Percentiles rank a stretch among this genome's conserved stretches.
Evolutionary conservation across 2,888 invertebrate genomes (phyloP).

Genomic region (Raillietiella orientalis): DNA sequence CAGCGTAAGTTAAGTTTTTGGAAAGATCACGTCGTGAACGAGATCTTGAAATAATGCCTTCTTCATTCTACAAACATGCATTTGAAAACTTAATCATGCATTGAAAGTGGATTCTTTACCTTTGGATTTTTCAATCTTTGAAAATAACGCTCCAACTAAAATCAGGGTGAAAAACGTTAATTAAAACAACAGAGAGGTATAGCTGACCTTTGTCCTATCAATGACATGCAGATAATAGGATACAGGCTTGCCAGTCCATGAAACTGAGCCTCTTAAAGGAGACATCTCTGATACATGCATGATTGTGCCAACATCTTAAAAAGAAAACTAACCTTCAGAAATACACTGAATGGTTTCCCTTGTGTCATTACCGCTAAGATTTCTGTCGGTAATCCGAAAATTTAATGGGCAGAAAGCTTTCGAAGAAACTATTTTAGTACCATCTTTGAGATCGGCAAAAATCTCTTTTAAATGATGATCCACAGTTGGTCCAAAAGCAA

Average conservation of each 20-base stretch:
- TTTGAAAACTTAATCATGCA: slow-evolving; percentile 4
- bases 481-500: slow-evolving; percentile 89
- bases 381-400: slow-evolving; percentile 89
- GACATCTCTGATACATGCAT: slow-evolving; percentile 94
- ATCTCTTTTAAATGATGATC: slow-evolving; percentile 86
- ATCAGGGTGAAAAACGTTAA: slow-evolving; percentile 11
- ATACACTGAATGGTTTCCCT: slow-evolving; percentile 1
- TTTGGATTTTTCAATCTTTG: slow-evolving; percentile 71
- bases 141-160: slow-evolving; percentile 92
- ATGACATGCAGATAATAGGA: slow-evolving; percentile 94
- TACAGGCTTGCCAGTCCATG: slow-evolving; percentile 97
- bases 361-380: slow-evolving; percentile 36
- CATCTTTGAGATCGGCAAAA: slow-evolving; percentile 81
- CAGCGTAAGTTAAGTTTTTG: too few relatives aligned
- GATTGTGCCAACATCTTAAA: slow-evolving; percentile 73
- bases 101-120: too few relatives aligned
- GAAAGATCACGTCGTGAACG: slow-evolving; percentile 19
- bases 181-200: too few relatives aligned
- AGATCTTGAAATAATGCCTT: slow-evolving; percentile 9
- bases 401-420: slow-evolving; percentile 97
- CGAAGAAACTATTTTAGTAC: slow-evolving; percentile 86
- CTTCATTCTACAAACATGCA: slow-evolving; percentile 8
- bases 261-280: slow-evolving; percentile 74
- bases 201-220: slow-evolving; percentile 56
- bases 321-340: slow-evolving; percentile 4